Evolutionary conservation across 2,888 invertebrate species (phyloP).

Genomic region (Tachina fera): DNA sequence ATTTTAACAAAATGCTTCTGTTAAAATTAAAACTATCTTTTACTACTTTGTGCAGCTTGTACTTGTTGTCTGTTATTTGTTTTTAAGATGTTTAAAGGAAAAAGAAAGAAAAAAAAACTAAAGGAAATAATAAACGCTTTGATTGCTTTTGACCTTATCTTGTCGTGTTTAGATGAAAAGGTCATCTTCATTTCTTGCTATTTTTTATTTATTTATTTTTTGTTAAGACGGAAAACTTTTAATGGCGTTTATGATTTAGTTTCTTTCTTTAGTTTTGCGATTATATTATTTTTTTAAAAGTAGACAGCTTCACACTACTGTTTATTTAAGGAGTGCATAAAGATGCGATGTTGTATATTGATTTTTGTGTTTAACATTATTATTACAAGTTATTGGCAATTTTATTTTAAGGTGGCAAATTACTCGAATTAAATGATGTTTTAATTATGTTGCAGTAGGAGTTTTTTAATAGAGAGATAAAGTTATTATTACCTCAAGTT

Average conservation of each 20-base stretch:
- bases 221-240: conserved; percentile 28
- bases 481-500: not conserved
- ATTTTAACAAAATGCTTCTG: conserved; percentile 67
- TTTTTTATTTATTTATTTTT: conserved; percentile 1
- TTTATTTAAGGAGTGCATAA: conserved; percentile 50
- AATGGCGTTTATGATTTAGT: conserved; percentile 34
- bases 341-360: conserved; percentile 15
- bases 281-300: conserved; percentile 33
- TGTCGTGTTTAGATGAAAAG: conserved; percentile 80
- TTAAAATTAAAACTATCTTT: conserved; percentile 27
- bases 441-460: conserved; percentile 44
- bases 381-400: conserved; percentile 26
- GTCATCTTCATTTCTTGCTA: conserved; percentile 76
- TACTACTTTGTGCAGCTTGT: not conserved
- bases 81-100: conserved; percentile 29
- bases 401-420: conserved; percentile 27
- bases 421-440: conserved; percentile 45
- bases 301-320: conserved; percentile 70
- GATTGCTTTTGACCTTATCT: conserved; percentile 81
- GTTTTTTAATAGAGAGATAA: not conserved
- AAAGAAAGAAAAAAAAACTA: conserved; percentile 4
- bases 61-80: conserved; percentile 33
- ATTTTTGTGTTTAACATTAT: conserved; percentile 7
- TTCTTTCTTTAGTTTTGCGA: not conserved
- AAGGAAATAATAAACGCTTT: conserved; percentile 72